Evolutionary conservation across 2,797 vertebrate genomes (phyloP).

Genomic region (Mycteria americana): DNA sequence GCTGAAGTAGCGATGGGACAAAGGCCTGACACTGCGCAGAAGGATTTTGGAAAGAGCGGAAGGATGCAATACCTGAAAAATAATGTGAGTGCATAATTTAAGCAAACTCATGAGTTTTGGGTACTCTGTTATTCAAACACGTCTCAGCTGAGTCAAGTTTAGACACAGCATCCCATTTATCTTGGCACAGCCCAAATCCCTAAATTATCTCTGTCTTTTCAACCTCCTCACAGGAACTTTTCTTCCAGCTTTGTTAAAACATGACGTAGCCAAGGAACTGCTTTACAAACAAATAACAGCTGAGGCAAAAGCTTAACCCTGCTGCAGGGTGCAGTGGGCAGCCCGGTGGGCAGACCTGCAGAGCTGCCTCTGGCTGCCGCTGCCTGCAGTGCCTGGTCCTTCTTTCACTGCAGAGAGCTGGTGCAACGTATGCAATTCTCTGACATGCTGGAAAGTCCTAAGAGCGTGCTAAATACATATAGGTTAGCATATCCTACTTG

Average conservation of each 20-base stretch:
- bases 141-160: slow-evolving; percentile 38
- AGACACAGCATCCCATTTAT: slow-evolving; percentile 54
- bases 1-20: background rate
- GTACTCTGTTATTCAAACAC: background rate
- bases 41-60: background rate
- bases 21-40: background rate
- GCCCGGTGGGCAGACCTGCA: background rate
- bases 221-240: background rate
- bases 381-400: background rate
- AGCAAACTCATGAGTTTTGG: slow-evolving; percentile 11
- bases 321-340: background rate
- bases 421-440: background rate
- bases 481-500: background rate
- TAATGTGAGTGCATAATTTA: background rate
- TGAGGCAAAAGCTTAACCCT: background rate
- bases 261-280: slow-evolving; percentile 27
- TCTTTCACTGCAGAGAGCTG: background rate
- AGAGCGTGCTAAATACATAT: rapidly evolving
- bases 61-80: background rate
- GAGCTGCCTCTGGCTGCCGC: background rate
- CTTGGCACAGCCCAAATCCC: slow-evolving; percentile 43
- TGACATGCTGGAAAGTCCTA: background rate
- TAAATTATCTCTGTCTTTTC: slow-evolving; percentile 39
- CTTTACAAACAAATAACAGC: background rate
- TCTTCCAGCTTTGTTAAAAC: slow-evolving; percentile 43